A percentile compares a stretch with the other conserved stretches of the same genome.
phyloP scores from a whole-genome alignment of 2,113 vertebrate species.

The Eublepharis macularius region DNA sequence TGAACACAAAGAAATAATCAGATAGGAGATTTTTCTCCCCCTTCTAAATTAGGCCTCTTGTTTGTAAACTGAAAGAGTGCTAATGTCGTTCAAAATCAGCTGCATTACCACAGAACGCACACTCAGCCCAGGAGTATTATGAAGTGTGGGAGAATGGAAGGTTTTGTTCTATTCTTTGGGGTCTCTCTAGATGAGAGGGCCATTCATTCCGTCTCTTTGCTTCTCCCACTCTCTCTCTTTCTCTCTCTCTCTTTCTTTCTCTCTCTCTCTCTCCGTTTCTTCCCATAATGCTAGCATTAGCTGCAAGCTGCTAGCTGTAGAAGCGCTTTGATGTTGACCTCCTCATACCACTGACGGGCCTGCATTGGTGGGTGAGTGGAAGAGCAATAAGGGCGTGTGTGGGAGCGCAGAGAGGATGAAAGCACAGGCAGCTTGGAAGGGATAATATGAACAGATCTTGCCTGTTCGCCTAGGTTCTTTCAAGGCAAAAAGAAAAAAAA shows the following conservation, averaged over 20 bases:
- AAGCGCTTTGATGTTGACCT: constrained; percentile 94
- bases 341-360: constrained; percentile 78
- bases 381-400: constrained; percentile 85
- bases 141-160: constrained; percentile 88
- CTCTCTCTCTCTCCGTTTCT: constrained; percentile 82
- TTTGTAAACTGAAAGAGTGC: constrained; percentile 95
- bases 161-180: constrained; percentile 89
- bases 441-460: constrained; percentile 90
- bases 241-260: constrained; percentile 56
- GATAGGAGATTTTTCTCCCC: constrained; percentile 74
- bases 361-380: constrained; percentile 86
- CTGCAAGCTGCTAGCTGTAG: constrained; percentile 87
- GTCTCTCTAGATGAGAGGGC: constrained; percentile 80
- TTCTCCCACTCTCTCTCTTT: constrained; percentile 77
- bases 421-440: constrained; percentile 81
- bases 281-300: constrained; percentile 92
- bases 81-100: constrained; percentile 78
- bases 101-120: constrained; percentile 63
- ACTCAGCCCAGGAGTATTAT: constrained; percentile 78
- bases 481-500: neutral
- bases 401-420: constrained; percentile 91
- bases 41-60: constrained; percentile 94
- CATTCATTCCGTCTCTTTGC: constrained; percentile 72
- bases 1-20: constrained; percentile 80
- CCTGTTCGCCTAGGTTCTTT: constrained; percentile 83